phyloP scores from a whole-genome alignment of 2,888 invertebrate species.

The Craniophora ligustri region DNA sequence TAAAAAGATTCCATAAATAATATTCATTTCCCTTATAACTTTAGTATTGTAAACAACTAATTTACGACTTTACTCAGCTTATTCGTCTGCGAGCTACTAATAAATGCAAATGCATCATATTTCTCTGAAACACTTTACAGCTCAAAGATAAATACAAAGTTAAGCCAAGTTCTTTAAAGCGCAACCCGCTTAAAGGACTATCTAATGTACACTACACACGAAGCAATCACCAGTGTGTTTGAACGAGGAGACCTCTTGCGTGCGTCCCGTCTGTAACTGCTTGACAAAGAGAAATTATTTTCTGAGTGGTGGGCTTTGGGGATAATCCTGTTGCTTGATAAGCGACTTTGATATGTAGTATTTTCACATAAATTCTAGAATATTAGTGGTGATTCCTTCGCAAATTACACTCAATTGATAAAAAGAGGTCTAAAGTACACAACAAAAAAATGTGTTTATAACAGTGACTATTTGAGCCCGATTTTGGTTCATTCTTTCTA shows the following conservation, averaged over 20 bases:
- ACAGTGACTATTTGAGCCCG: too few relatives aligned
- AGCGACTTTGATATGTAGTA: not conserved
- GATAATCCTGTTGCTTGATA: conserved; percentile 9
- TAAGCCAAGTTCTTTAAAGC: conserved; percentile 22
- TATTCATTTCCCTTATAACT: not conserved
- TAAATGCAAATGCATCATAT: conserved; percentile 25
- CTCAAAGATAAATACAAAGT: conserved; percentile 17
- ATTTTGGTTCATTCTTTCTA: too few relatives aligned
- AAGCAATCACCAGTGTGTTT: conserved; percentile 46
- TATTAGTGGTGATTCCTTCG: not conserved
- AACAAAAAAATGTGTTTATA: too few relatives aligned
- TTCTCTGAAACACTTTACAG: conserved; percentile 19
- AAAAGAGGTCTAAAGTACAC: too few relatives aligned
- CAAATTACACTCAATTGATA: too few relatives aligned
- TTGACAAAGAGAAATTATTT: conserved; percentile 67
- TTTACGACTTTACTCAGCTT: not conserved
- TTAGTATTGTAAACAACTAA: not conserved
- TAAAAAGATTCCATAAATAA: too few relatives aligned
- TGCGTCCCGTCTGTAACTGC: conserved; percentile 63
- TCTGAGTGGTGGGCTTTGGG: conserved; percentile 29
- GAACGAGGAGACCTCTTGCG: conserved; percentile 44
- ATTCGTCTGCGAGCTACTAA: conserved; percentile 13
- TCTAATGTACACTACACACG: conserved; percentile 24
- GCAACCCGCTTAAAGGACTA: conserved; percentile 23
- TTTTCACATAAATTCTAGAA: too few relatives aligned